A percentile compares a stretch with the other conserved stretches of the same genome.
phyloP scores from a whole-genome alignment of 2,797 vertebrate genomes.

The Hypotaenidia philippensis region DNA sequence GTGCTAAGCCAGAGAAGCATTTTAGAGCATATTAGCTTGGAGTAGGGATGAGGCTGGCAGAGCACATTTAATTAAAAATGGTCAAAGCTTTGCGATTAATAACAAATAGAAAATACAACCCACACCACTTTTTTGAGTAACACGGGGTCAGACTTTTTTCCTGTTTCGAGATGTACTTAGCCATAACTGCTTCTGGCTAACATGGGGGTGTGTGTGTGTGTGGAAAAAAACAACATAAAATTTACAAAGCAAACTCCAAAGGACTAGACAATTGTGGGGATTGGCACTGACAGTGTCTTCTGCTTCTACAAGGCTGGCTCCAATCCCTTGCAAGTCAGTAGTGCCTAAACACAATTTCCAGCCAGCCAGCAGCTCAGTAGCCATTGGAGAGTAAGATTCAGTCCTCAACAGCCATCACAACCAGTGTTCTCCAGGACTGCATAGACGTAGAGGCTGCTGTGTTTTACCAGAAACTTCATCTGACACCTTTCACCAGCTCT shows the following conservation, averaged over 20 bases:
- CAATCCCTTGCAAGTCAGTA: conserved; percentile 31
- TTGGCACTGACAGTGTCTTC: background rate
- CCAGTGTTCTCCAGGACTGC: background rate
- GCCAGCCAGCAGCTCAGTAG: background rate
- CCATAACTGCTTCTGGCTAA: conserved; percentile 26
- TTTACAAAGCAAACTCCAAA: background rate
- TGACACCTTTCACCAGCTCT: conserved; percentile 25
- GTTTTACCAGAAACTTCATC: background rate
- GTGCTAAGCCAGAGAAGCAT: background rate
- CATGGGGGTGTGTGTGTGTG: too few species aligned
- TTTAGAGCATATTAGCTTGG: background rate
- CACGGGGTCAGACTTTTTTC: background rate
- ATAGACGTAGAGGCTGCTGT: background rate
- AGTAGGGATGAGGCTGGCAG: background rate
- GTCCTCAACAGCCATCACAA: background rate
- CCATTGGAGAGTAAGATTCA: background rate
- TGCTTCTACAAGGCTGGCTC: conserved; percentile 7
- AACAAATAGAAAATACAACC: background rate
- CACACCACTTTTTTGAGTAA: background rate
- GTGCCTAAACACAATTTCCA: conserved; percentile 41
- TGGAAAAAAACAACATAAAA: too few species aligned
- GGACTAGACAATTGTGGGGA: background rate
- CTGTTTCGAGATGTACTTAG: conserved; percentile 12
- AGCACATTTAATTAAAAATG: background rate
- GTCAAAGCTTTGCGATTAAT: background rate